Percentiles rank a stretch among this genome's conserved stretches.
Conservation (phyloP, 2,888 invertebrate genomes). For the Dryobota labecula region DNA sequence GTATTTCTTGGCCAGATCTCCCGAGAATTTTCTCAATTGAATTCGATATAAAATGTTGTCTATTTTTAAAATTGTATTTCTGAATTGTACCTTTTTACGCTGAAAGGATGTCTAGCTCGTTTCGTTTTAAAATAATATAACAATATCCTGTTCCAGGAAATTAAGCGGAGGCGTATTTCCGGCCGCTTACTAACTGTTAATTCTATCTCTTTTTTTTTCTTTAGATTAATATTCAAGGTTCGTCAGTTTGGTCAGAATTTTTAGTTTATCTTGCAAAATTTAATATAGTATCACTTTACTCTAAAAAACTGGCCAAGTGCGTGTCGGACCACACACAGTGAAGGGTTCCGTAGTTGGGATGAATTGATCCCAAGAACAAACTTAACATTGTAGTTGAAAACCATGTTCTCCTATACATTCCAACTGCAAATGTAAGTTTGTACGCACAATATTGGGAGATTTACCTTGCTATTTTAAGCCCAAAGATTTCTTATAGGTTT, state of each 20-base stretch:
- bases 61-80: conserved; percentile 47
- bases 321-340: too few species aligned
- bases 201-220: conserved; percentile 38
- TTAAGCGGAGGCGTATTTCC: conserved; percentile 53
- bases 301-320: too few species aligned
- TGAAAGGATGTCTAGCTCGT: conserved; percentile 24
- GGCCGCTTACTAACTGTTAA: conserved; percentile 38
- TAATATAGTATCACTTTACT: too few species aligned
- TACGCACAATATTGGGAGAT: background rate
- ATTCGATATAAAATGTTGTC: conserved; percentile 52
- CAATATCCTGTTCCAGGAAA: conserved; percentile 58
- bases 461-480: background rate
- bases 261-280: too few species aligned
- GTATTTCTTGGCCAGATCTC: conserved; percentile 47
- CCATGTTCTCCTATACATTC: background rate
- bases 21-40: conserved; percentile 51
- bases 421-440: background rate
- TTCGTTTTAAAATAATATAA: conserved; percentile 54
- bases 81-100: conserved; percentile 30
- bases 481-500: too few species aligned
- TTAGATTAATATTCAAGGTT: background rate
- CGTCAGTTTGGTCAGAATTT: background rate
- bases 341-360: too few species aligned
- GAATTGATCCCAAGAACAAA: too few species aligned
- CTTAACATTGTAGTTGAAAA: background rate